phyloP scores from a whole-genome alignment of 2,888 invertebrate genomes.

The Muschampia plurimacula region DNA sequence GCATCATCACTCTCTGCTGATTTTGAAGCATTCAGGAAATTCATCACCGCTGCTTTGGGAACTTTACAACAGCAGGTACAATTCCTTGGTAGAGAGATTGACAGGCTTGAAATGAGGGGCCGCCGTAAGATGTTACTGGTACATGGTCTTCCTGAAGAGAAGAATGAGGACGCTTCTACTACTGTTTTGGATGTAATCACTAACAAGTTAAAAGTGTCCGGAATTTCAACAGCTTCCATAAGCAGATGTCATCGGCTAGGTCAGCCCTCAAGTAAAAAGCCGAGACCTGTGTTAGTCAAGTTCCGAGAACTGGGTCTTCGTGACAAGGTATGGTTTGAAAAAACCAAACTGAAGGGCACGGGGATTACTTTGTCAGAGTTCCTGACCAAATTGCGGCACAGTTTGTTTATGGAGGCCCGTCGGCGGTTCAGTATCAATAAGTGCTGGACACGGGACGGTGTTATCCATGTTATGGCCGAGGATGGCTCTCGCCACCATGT shows the following conservation, averaged over 20 bases:
- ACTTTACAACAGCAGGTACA: background rate
- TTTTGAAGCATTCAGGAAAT: background rate
- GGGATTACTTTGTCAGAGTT: conserved; percentile 4
- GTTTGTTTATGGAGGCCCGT: background rate
- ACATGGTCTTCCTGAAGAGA: background rate
- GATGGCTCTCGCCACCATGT: conserved; percentile 8
- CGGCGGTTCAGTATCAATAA: background rate
- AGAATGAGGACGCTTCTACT: background rate
- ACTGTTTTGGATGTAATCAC: background rate
- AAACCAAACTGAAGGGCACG: background rate
- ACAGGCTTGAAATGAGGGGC: background rate
- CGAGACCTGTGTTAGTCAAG: background rate
- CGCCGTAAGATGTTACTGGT: background rate
- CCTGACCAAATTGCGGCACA: background rate
- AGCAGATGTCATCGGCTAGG: conserved; percentile 4
- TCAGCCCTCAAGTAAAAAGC: background rate
- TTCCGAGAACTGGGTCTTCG: background rate
- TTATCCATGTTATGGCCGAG: background rate
- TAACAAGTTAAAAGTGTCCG: background rate
- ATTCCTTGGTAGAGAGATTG: background rate
- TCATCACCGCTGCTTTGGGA: background rate
- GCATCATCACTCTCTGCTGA: background rate
- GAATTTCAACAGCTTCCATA: background rate
- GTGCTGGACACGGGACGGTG: background rate
- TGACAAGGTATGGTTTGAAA: conserved; percentile 8